phyloP scores from a whole-genome alignment of 2,888 invertebrate genomes.

The Vandiemenella viatica region DNA sequence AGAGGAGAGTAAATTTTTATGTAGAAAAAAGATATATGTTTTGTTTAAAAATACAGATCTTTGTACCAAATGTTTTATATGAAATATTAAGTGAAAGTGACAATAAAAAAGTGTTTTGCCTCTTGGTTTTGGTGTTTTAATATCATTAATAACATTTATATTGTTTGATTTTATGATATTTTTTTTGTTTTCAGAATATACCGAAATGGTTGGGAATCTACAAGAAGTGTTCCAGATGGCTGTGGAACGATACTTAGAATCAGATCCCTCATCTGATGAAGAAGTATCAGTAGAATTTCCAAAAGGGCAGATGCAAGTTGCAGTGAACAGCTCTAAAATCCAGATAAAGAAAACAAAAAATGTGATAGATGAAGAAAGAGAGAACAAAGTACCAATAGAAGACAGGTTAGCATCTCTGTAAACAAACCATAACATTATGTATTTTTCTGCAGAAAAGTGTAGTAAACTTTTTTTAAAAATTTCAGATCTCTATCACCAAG shows the following conservation, averaged over 20 bases:
- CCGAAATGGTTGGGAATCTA: constrained; percentile 73
- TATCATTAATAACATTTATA: no score
- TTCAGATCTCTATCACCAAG: neutral
- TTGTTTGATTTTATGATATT: no score
- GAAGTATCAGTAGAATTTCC: constrained; percentile 27
- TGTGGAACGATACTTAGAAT: constrained; percentile 68
- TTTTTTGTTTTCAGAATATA: constrained; percentile 67
- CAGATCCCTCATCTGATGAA: constrained; percentile 60
- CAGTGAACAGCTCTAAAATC: neutral
- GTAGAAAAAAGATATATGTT: no score
- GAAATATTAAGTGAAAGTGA: no score
- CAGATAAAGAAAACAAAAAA: neutral
- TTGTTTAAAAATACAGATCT: no score
- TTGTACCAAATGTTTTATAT: no score
- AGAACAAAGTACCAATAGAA: neutral
- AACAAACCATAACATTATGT: no score
- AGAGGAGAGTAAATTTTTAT: no score
- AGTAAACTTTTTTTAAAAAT: neutral
- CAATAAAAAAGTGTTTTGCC: no score
- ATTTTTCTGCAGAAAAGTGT: neutral
- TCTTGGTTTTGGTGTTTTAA: no score
- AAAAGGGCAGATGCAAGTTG: constrained; percentile 5
- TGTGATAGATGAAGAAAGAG: neutral
- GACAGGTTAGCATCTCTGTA: no score
- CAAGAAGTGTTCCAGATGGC: constrained; percentile 67